Evolutionary conservation across 2,113 vertebrate species (phyloP), one percentile per base, ranked within the genome.

Genomic region (Bujurquina vittata): DNA sequence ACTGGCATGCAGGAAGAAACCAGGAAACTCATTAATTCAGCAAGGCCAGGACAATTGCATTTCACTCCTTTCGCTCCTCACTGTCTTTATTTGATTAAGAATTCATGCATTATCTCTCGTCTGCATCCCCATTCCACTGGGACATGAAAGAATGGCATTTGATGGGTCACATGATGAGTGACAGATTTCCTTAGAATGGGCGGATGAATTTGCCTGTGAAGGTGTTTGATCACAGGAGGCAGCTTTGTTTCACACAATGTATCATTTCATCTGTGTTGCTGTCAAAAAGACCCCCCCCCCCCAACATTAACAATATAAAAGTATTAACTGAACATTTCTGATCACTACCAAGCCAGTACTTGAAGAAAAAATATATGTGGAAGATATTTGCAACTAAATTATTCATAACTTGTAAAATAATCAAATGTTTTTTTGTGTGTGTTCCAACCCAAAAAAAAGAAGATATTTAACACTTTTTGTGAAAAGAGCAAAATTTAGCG

Each of bases 21-120:
- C 77, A 80, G 65, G 17, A 61, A 72, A 77, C 86, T 40, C 59
- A 84, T 91, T 91, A 86, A 91, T 93, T 89, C 85, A 89, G 83
- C 79, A 29, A 37, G 17, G 76, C 63, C 75, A 43, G 81, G 76
- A 83, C 12, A 18, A 92, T 78, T 86, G 88, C 46, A 78, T 79
- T 89, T 85, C 84, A 83, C 86, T 79, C 82, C 52, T 75, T 79
- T 90, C 86, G 67, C 83, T 82, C 85, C 77, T 86, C 63, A 77
- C 55, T 83, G 65, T 89, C 77, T 87, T 88, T 89, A 89, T 92
- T 89, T 88, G 85, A 95, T 94, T 94, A 93, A 90, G 80, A 93
- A 92, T 92, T 88, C 91, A 91, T 93, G 91, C 90, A 90, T 92
- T 87, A 86, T 91, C 83, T 81, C 85, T 90, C 43, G 84, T 85